Evolutionary conservation across 1,140 invertebrate species (phyloP).

Genomic region (Araneus ventricosus): DNA sequence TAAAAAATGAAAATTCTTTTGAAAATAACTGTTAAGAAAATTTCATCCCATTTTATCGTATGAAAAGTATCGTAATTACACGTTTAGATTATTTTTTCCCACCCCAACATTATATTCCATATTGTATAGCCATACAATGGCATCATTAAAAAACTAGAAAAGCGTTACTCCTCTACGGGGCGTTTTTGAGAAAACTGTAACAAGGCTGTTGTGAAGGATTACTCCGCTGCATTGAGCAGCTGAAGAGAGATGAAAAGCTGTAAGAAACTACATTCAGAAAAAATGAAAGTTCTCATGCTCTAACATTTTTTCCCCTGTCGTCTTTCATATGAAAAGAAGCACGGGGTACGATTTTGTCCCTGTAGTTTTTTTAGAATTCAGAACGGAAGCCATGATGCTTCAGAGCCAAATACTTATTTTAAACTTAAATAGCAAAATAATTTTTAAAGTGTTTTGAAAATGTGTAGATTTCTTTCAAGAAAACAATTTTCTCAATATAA

Average conservation of each 20-base stretch:
- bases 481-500: no score
- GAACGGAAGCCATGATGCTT: not conserved
- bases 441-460: no score
- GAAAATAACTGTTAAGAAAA: no score
- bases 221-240: conserved; percentile 49
- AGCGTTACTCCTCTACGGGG: not conserved
- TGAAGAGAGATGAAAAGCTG: conserved; percentile 32
- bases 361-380: not conserved
- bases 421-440: no score
- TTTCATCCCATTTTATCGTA: not conserved
- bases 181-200: conserved; percentile 31
- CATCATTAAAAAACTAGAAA: not conserved
- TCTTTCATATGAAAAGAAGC: not conserved
- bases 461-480: no score
- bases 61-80: not conserved
- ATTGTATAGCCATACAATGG: conserved; percentile 32
- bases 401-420: no score
- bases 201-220: conserved; percentile 57
- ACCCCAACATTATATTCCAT: conserved; percentile 33
- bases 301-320: not conserved
- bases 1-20: no score
- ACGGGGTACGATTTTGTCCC: not conserved
- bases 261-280: conserved; percentile 3
- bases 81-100: not conserved
- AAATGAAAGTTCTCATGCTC: conserved; percentile 60